Percentiles rank a stretch among this genome's conserved stretches.
These are phyloP conservation scores for Brachionus koreanus DNA, from an alignment of 1,140 invertebrate genomes.

Conservation along the genomic window DNA sequence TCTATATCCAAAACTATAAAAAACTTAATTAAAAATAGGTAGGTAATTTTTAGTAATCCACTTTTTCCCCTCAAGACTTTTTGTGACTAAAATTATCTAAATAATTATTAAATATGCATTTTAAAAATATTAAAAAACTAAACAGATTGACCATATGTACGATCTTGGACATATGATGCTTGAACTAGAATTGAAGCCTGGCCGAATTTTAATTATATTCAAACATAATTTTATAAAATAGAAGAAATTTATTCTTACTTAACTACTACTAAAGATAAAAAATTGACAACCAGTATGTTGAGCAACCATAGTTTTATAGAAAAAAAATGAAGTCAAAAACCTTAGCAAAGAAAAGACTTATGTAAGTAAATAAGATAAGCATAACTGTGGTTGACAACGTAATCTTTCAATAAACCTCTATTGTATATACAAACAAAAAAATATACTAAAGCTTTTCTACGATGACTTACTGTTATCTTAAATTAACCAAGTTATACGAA, in stretches of 20 bases:
- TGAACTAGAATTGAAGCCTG: background rate
- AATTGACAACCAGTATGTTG: background rate
- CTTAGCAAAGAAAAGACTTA: background rate
- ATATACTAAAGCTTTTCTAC: background rate
- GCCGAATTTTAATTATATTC: background rate
- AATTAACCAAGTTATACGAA: background rate
- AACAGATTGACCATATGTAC: background rate
- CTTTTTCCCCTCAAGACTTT: background rate
- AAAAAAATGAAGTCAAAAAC: background rate
- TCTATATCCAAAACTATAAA: background rate
- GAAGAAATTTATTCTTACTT: background rate
- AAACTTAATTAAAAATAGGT: background rate
- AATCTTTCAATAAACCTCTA: background rate
- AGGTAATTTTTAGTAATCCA: background rate
- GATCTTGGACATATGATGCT: background rate
- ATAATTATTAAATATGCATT: background rate
- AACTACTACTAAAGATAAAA: background rate
- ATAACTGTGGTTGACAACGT: background rate
- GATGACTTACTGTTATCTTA: background rate
- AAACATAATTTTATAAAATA: background rate
- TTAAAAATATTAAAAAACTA: background rate
- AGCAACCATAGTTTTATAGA: background rate
- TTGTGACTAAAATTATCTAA: background rate
- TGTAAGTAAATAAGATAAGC: conserved; percentile 9
- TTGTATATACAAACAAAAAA: conserved; percentile 9